A percentile compares a stretch with the other conserved stretches of the same genome.
Evolutionary conservation across 2,113 vertebrate species (phyloP).

Genomic region (Cyphomyrus discorhynchus): DNA sequence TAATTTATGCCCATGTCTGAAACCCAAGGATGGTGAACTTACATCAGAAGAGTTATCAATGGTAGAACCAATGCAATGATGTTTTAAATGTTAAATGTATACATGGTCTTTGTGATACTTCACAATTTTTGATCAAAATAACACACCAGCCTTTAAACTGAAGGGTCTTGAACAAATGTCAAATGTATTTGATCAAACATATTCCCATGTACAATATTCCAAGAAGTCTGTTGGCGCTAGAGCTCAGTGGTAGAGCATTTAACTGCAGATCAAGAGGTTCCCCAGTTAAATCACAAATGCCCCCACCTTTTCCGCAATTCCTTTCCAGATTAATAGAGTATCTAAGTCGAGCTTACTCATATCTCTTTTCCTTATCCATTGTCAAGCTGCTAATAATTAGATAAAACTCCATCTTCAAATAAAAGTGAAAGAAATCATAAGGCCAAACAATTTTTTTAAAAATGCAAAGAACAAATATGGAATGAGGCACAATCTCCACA

Average conservation of each 20-base stretch:
- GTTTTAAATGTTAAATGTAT: background rate
- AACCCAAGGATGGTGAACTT: background rate
- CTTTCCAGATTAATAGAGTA: background rate
- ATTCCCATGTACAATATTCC: background rate
- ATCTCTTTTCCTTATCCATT: background rate
- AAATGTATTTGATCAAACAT: background rate
- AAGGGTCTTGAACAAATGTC: background rate
- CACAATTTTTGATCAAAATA: background rate
- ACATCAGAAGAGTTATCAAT: background rate
- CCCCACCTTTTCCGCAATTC: background rate
- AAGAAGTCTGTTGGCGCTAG: conserved; percentile 38
- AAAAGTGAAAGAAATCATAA: background rate
- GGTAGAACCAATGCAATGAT: background rate
- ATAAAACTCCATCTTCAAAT: background rate
- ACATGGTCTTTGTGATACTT: background rate
- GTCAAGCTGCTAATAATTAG: background rate
- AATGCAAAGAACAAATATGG: background rate
- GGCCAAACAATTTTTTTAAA: background rate
- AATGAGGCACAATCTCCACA: conserved; percentile 4
- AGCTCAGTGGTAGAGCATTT: conserved; percentile 64
- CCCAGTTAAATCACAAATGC: background rate
- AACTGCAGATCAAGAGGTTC: conserved; percentile 54
- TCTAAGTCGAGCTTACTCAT: background rate
- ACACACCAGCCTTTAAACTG: background rate
- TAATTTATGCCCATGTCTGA: background rate